Base-by-base conservation (phyloP, 2,888 invertebrate species). In the Hemistola chrysoprasaria region DNA sequence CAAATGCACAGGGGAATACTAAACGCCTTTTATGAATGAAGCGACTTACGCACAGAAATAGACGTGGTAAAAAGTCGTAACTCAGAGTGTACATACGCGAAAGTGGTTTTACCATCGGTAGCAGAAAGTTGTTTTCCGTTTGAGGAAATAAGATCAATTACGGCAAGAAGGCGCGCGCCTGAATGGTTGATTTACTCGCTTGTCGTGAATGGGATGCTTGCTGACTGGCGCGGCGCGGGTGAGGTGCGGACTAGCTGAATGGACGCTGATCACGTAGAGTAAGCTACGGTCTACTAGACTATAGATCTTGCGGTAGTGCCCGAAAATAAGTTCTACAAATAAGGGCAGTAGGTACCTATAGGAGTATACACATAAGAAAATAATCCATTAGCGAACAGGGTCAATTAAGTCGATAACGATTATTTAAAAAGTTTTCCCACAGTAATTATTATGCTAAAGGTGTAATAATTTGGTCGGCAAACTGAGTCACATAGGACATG, bases 71-170 rank as follows among this genome's bases (percentile, higher is more conserved):
- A 85, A 85, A 84, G 88, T 73, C 77, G 75, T 80, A 87, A 79
- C 77, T 79, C 68, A 64, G 65, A 62, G 60, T 61, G 58, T 66
- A 64, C 59, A 66, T 73, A 72, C 65, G 73, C 78, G 86, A 87
- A 85, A 88, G 88, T 88, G 85, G 85, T 82, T 78, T 73, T 69
- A 78, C 79, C 65, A 65, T 65, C 65, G 59, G 60, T 50, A 65
- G 69, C 85, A 72, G 85, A 87, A 85, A 88, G 87, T 78, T 73
- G 86, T 79, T 83, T 83, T 86, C 81, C 71, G 81, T 74, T 74
- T 77, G 81, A 60, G 68, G 73, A 71, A 73, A 74, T 61, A 63
- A 58, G 62, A 60, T 59, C 67, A 69, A 69, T 83, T 78, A 71
- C 50, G 47, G 76, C 75, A 66, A 63, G 70, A 76, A 47, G 75